Base-by-base conservation (phyloP, 2,888 invertebrate species). In the Dioctria linearis region DNA sequence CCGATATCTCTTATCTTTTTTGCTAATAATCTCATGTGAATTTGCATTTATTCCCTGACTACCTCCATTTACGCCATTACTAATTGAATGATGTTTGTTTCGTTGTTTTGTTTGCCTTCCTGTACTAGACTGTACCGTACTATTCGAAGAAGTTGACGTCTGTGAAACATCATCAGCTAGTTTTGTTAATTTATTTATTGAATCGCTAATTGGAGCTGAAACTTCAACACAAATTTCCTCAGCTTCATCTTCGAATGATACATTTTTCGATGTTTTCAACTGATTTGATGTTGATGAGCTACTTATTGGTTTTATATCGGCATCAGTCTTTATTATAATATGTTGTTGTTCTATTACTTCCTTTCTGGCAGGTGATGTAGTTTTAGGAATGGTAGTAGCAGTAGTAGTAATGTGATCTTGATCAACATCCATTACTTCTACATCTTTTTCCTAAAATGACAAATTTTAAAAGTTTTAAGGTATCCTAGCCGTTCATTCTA, bases 1-100 rank as follows among this genome's bases (percentile, higher is more conserved):
- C 42, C 83, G 83, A 80, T 81, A 80, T 80, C 82, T 79, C 67
- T 82, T 83, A 40, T 84, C 84, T 61, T 82, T 83, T 82, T 83
- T 82, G 40, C 80, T 80, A 9, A 83, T 25, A 61, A 83, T 81
- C 8, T 76, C 76, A 13, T 76, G 76, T 5, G 76, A n/a, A 63
- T 46, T 76, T 49, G 37, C 3, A 42, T 25, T 63, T 13, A 43
- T 81, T 61, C 71, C 9, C 4, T 8, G n/a, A n/a, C 57, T 57
- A 11, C 46, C 73, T 67, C 59, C 4, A 39, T 65, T 37, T 8
- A 40, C 13, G 25, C 25, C 25, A 2, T 25, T 25, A 11, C 42
- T 80, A 39, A 5, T 3, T 11, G 42, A n/a, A 63, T 78, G 66
- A 46, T 82, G 78, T 67, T 82, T 82, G 37, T 65, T 51, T 37